Conservation (phyloP, 1,140 invertebrate species). For the Homarus americanus region DNA sequence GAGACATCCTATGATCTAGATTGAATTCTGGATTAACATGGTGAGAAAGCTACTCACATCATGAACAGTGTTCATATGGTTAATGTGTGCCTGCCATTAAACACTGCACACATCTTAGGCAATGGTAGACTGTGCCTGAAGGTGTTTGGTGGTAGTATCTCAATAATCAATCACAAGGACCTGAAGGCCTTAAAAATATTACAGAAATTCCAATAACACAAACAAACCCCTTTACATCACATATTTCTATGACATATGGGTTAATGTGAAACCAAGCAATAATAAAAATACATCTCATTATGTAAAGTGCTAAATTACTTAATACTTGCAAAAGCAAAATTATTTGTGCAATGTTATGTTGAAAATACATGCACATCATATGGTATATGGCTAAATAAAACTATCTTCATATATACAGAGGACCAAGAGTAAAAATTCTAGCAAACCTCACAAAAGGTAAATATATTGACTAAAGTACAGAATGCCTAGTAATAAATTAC, state of each 20-base stretch:
- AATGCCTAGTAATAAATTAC: neutral
- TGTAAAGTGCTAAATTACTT: conserved; percentile 30
- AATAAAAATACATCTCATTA: conserved; percentile 15
- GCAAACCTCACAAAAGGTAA: neutral
- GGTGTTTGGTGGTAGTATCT: too few species aligned
- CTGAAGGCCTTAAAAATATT: too few species aligned
- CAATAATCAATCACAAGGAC: too few species aligned
- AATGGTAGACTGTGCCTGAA: too few species aligned
- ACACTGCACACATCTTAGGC: too few species aligned
- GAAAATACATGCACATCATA: neutral
- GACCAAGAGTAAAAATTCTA: neutral
- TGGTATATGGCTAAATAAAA: neutral
- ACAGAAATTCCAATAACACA: neutral
- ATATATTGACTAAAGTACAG: conserved; percentile 9
- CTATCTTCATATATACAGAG: neutral
- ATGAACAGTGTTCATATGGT: too few species aligned
- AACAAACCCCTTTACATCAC: neutral
- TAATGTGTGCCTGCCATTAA: too few species aligned
- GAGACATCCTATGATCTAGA: too few species aligned
- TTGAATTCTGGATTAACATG: too few species aligned
- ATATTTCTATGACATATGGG: conserved; percentile 19
- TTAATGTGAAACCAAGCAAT: neutral
- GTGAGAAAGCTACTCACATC: too few species aligned
- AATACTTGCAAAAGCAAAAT: conserved; percentile 42
- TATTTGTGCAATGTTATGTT: conserved; percentile 22